Evolutionary conservation across 92 coral and sea anemone species (phyloP).

Genomic region (Diadumene lineata): DNA sequence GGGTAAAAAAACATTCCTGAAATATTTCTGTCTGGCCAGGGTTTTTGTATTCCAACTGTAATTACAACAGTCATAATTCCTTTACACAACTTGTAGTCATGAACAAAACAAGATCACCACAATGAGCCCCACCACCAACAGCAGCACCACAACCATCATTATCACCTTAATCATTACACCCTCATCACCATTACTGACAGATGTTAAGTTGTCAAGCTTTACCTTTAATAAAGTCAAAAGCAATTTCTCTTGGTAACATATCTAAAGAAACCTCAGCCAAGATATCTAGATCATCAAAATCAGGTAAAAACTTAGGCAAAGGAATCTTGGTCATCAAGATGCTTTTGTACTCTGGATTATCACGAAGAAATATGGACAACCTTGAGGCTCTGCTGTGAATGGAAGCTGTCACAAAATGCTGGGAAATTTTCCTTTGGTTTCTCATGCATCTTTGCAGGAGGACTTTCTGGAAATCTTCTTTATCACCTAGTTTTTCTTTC

Average conservation of each 20-base stretch:
- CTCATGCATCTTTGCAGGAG: slow-evolving; percentile 75
- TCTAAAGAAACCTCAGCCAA: background rate
- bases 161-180: too few species aligned
- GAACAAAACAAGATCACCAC: too few species aligned
- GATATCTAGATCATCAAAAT: background rate
- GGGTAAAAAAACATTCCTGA: too few species aligned
- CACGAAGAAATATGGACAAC: slow-evolving; percentile 58
- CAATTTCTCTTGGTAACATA: slow-evolving; percentile 56
- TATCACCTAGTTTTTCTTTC: background rate
- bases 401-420: slow-evolving; percentile 60
- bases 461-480: slow-evolving; percentile 58
- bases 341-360: slow-evolving; percentile 37
- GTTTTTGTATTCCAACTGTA: too few species aligned
- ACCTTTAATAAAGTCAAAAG: slow-evolving; percentile 77
- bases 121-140: too few species aligned
- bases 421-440: slow-evolving; percentile 66
- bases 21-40: too few species aligned
- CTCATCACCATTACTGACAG: too few species aligned
- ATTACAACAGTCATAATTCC: too few species aligned
- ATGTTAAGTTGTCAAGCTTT: too few species aligned
- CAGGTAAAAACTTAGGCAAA: background rate
- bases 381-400: slow-evolving; percentile 51
- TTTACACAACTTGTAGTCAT: too few species aligned
- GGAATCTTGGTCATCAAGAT: background rate
- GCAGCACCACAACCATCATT: too few species aligned